These are phyloP conservation scores for Chrysogorgia sp. DNA, from an alignment of 92 coral and sea anemone species.

Conservation along the genomic window DNA sequence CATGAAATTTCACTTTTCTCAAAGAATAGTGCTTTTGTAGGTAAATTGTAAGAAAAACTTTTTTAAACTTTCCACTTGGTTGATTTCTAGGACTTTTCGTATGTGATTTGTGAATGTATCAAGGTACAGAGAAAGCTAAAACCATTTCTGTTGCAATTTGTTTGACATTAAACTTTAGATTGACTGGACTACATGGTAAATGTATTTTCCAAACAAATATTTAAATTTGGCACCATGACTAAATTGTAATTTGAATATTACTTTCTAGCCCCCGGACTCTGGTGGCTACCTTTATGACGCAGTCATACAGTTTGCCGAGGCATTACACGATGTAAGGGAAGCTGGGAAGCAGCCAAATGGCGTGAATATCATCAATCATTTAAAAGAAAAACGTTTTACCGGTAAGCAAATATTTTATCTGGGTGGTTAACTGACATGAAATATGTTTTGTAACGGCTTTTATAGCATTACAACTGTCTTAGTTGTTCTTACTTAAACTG, in stretches of 20 bases:
- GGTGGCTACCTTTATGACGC: constrained; percentile 31
- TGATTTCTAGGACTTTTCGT: too few species aligned
- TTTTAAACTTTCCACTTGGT: too few species aligned
- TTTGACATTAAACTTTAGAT: too few species aligned
- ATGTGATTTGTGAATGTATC: too few species aligned
- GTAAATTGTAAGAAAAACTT: too few species aligned
- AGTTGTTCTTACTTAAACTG: too few species aligned
- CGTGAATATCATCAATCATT: neutral
- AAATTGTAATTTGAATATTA: neutral
- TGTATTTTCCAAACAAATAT: neutral
- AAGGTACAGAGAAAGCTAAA: too few species aligned
- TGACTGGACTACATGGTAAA: neutral
- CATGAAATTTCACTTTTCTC: neutral
- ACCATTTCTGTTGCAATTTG: too few species aligned
- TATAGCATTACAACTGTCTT: too few species aligned
- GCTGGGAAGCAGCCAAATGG: constrained; percentile 10
- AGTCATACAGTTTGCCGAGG: constrained; percentile 19
- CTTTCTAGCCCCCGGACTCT: constrained; percentile 5
- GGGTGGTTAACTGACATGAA: too few species aligned
- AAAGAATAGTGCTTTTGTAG: too few species aligned
- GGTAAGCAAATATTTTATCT: constrained; percentile 1
- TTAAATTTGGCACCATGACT: neutral
- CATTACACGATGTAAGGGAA: neutral
- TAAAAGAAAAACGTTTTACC: constrained; percentile 12
- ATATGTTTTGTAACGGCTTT: too few species aligned